Percentiles rank a stretch among this genome's conserved stretches.
These are phyloP conservation scores for Malacoraja senta DNA, from an alignment of 2,797 vertebrate genomes.

Conservation along the genomic window DNA sequence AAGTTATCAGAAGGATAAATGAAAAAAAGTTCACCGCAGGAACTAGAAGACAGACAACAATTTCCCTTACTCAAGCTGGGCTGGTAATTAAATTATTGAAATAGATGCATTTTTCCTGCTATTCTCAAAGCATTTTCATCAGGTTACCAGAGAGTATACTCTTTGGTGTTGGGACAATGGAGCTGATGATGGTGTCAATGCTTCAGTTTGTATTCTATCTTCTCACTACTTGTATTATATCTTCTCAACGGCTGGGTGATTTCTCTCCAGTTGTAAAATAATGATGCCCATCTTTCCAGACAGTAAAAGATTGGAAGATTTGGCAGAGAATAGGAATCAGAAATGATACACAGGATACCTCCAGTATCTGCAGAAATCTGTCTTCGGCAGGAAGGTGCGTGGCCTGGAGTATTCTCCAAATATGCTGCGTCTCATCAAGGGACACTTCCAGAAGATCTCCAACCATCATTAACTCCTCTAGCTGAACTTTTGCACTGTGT, in stretches of 20 bases:
- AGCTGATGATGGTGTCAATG: not conserved
- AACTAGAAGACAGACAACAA: not conserved
- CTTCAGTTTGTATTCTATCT: not conserved
- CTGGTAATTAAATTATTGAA: not conserved
- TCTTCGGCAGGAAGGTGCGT: constrained; percentile 93
- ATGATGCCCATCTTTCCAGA: not conserved
- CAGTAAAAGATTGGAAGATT: not conserved
- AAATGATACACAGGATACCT: constrained; percentile 60
- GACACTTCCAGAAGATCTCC: constrained; percentile 94
- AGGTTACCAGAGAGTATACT: not conserved
- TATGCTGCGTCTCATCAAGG: constrained; percentile 95
- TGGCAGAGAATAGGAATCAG: not conserved
- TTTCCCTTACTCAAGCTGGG: no score
- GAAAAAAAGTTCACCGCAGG: not conserved
- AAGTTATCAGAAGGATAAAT: not conserved
- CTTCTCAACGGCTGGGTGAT: not conserved
- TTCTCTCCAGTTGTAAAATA: not conserved
- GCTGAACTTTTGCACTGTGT: constrained; percentile 78
- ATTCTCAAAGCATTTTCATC: not conserved
- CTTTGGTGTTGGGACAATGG: not conserved
- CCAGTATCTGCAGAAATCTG: constrained; percentile 88
- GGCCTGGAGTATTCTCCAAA: constrained; percentile 96
- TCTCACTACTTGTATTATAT: not conserved
- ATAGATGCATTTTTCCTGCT: not conserved
- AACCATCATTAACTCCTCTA: constrained; percentile 96